Evolutionary conservation across 2,888 invertebrate species (phyloP), one percentile per base, ranked within the genome.

Genomic region (Ephialtes manifestator): DNA sequence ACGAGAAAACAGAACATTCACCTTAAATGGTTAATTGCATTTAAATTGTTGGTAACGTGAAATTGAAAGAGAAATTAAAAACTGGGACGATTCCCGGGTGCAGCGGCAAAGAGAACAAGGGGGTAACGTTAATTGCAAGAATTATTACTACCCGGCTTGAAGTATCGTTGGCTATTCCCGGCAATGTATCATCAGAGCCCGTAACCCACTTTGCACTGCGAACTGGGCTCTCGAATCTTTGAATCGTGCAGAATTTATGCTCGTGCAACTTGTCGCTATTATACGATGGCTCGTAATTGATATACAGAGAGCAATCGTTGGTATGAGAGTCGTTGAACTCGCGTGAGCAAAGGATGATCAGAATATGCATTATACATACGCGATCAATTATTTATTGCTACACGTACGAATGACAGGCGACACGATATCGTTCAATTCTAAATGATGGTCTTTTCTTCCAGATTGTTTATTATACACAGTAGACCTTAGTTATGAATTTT

Each of bases 101-200:
- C 60, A 18, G 51, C 39, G 24, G 53, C 20, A 55, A 53, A 48
- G 18, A 31, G 28, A 81, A 81, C 70, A 63, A 70, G 43, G 76
- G 43, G 28, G 39, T n/a, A 77, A 67, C 55, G 63, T 35, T 82
- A 82, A 77, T 82, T 82, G 65, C 71, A 77, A 82, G 75, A 76
- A 76, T 63, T 77, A 71, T 77, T 48, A 76, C 70, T 71, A 63
- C 63, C 20, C 31, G 11, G 43, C 35, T 71, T 55, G 63, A 76
- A 82, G 76, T 63, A 82, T 76, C 63, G 70, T 81, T 31, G 60
- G 51, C 53, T 82, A 77, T 82, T 71, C 53, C 46, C 55, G 53
- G 71, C 60, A 63, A 76, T 70, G 70, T 63, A 76, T 81, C 70
- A 81, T 76, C 63, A 31, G 55, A 28, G 24, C 46, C 28, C 74